These are phyloP conservation scores for Melanostoma mellinum DNA, from an alignment of 2,888 invertebrate genomes.

Conservation along the genomic window DNA sequence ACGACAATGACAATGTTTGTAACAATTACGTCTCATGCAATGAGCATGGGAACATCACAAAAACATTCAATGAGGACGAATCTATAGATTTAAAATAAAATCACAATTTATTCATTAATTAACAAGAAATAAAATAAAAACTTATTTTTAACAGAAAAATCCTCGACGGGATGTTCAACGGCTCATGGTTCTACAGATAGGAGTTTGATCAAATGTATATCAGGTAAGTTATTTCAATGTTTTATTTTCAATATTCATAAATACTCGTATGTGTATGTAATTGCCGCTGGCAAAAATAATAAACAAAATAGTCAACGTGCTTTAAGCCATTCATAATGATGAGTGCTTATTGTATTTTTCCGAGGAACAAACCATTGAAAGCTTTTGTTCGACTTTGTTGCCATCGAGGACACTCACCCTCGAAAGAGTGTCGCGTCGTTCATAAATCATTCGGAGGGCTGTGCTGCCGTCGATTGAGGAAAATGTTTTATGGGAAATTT, in stretches of 20 bases:
- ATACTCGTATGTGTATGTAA: constrained; percentile 7
- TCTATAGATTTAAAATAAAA: constrained; percentile 25
- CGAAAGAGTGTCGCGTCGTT: constrained; percentile 43
- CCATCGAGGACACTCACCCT: constrained; percentile 76
- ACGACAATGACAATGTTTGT: constrained; percentile 65
- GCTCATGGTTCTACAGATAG: constrained; percentile 77
- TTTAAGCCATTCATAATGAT: constrained; percentile 34
- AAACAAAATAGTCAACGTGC: constrained; percentile 19
- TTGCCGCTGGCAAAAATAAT: not conserved
- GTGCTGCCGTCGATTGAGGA: constrained; percentile 74
- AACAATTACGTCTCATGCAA: constrained; percentile 52
- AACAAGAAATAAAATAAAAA: constrained; percentile 22
- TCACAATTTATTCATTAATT: constrained; percentile 18
- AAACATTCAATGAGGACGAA: constrained; percentile 54
- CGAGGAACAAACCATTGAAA: constrained; percentile 54
- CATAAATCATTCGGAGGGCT: constrained; percentile 73
- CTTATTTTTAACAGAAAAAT: constrained; percentile 77
- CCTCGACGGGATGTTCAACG: constrained; percentile 78
- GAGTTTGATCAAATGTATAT: constrained; percentile 78
- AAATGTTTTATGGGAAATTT: constrained; percentile 41
- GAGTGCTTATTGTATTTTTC: constrained; percentile 35
- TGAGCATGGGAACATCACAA: constrained; percentile 49
- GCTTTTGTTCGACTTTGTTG: constrained; percentile 31
- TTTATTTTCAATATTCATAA: not conserved
- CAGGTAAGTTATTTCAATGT: constrained; percentile 76